These are phyloP conservation scores for Poecile atricapillus DNA, from an alignment of 2,113 vertebrate genomes.

Conservation along the genomic window DNA sequence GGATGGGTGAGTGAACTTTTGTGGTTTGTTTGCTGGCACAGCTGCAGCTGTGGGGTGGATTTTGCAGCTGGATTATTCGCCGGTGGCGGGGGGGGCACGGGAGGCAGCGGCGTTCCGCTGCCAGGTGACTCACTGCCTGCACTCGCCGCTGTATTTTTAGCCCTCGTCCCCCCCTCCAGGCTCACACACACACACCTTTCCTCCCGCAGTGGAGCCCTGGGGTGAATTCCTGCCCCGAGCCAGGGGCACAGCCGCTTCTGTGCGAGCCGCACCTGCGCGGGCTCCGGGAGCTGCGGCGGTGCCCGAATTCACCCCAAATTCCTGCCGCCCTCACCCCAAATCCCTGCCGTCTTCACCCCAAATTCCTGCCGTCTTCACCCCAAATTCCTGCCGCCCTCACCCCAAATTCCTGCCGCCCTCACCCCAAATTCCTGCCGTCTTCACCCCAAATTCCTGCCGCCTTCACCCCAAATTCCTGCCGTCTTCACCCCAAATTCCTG, in stretches of 20 bases:
- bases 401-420: not conserved
- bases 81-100: not conserved
- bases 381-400: not conserved
- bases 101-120: slow-evolving; percentile 21
- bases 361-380: not conserved
- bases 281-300: not conserved
- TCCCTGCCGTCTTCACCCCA: not conserved
- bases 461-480: not conserved
- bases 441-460: not conserved
- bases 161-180: not conserved
- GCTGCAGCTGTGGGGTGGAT: slow-evolving; percentile 30
- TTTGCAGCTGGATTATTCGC: slow-evolving; percentile 27
- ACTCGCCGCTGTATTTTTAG: slow-evolving; percentile 68
- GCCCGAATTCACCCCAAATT: not conserved
- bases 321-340: not conserved
- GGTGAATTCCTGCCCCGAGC: not conserved
- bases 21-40: slow-evolving; percentile 52
- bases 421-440: not conserved
- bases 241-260: not conserved
- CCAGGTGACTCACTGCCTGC: slow-evolving; percentile 61
- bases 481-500: not conserved
- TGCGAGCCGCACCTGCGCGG: not conserved
- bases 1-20: slow-evolving; percentile 82
- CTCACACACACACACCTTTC: not conserved
- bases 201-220: not conserved